A percentile compares a stretch with the other conserved stretches of the same genome.
These are phyloP conservation scores for Mionectes olivaceus DNA, from an alignment of 2,797 vertebrate genomes.

Conservation along the genomic window DNA sequence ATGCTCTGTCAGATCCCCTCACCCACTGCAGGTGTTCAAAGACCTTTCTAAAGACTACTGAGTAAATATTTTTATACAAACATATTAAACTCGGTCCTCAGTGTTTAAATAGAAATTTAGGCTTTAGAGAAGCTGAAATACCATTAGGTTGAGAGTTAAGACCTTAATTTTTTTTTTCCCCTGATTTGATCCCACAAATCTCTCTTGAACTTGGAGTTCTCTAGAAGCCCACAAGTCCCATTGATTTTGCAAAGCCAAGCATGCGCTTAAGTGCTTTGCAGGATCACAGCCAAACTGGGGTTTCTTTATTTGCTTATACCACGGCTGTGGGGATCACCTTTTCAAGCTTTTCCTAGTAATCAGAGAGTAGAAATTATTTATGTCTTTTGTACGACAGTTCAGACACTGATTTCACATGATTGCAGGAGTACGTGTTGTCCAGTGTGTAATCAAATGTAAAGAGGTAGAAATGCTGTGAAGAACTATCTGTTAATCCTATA, in stretches of 20 bases:
- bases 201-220: constrained; percentile 10
- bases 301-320: constrained; percentile 29
- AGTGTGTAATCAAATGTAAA: not conserved
- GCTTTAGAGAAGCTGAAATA: not conserved
- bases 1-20: not conserved
- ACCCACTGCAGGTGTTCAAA: not conserved
- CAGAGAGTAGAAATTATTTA: not conserved
- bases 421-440: not conserved
- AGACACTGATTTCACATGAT: not conserved
- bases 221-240: constrained; percentile 6
- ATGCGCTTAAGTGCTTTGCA: constrained; percentile 36
- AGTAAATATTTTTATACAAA: constrained; percentile 8
- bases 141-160: constrained; percentile 30
- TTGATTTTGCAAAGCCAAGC: constrained; percentile 35
- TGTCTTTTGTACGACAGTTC: not conserved
- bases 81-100: not conserved
- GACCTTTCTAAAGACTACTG: not conserved
- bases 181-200: constrained; percentile 25
- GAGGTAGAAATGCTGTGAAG: not conserved
- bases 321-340: not conserved
- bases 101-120: not conserved
- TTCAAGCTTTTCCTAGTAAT: not conserved
- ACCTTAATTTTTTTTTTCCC: not conserved
- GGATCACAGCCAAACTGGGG: constrained; percentile 36
- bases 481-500: not conserved